Evolutionary conservation across 1,140 invertebrate genomes (phyloP), one percentile per base, ranked within the genome.

Genomic region (Drosophila grimshawi): DNA sequence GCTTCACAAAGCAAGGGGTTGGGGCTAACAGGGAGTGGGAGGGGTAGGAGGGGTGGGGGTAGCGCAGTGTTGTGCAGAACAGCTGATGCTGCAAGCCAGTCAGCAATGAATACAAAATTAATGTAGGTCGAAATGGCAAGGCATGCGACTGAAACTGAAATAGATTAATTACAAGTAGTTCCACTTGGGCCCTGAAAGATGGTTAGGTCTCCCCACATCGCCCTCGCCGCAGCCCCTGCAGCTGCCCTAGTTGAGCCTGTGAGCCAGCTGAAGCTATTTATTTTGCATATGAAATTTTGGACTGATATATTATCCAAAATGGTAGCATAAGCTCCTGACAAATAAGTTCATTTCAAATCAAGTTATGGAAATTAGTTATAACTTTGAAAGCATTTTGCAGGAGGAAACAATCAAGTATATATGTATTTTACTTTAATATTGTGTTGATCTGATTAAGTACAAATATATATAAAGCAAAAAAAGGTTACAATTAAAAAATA

Each of bases 41-140:
- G n/a, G n/a, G 39, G 46, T 4, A 10, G 59, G 51, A 45, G 59
- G 57, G 64, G 56, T 55, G 68, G 63, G 63, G 72, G 64, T 43
- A 53, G 68, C 62, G 19, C 19, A 19, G 19, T 19, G 19, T 19
- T 19, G 19, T 52, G 51, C 29, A 46, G 46, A 82, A 80, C 81
- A 83, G 75, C 73, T 85, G 81, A 72, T 80, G 81, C 57, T 83
- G 80, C 71, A 76, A 60, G 70, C 74, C 79, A 76, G 75, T 70
- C 79, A 76, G 78, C 82, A 86, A 86, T 86, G 82, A 86, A 88
- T 88, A 88, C 77, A 67, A 88, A 88, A 88, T 86, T 86, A 86
- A 88, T 88, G 83, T 89, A 88, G 85, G 85, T 88, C 83, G 85
- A 85, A 88, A 85, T 88, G 77, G 85, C 67, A 85, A 82, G 51